Conservation (phyloP, 2,797 vertebrate genomes). For the Sphenopsis melanotis region DNA sequence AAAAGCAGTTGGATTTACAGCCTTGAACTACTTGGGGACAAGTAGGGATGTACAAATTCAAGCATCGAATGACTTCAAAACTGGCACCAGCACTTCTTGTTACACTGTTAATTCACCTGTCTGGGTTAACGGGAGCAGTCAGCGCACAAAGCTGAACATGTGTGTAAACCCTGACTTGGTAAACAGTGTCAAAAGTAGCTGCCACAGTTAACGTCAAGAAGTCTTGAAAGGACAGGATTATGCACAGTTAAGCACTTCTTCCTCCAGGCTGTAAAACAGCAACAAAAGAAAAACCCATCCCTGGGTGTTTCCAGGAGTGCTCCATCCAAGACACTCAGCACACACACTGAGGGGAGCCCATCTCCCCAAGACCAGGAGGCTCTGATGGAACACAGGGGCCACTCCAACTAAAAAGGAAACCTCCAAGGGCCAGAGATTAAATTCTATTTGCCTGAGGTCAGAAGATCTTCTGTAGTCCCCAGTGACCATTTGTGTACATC, state of each 20-base stretch:
- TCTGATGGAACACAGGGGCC: background rate
- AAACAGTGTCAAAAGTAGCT: background rate
- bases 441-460: slow-evolving; percentile 21
- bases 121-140: background rate
- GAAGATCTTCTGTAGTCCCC: background rate
- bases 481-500: background rate
- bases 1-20: background rate
- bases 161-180: background rate
- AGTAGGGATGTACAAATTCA: background rate
- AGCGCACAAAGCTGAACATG: background rate
- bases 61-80: background rate
- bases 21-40: background rate
- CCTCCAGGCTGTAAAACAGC: background rate
- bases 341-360: background rate
- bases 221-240: background rate
- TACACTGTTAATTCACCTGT: background rate
- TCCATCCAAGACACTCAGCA: background rate
- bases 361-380: background rate
- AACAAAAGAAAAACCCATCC: background rate
- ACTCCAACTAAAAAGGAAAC: background rate
- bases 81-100: background rate
- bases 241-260: background rate
- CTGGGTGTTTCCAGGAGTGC: background rate
- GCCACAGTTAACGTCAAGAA: background rate
- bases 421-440: slow-evolving; percentile 25